phyloP scores from a whole-genome alignment of 2,797 vertebrate species.

The Anguilla marmorata region DNA sequence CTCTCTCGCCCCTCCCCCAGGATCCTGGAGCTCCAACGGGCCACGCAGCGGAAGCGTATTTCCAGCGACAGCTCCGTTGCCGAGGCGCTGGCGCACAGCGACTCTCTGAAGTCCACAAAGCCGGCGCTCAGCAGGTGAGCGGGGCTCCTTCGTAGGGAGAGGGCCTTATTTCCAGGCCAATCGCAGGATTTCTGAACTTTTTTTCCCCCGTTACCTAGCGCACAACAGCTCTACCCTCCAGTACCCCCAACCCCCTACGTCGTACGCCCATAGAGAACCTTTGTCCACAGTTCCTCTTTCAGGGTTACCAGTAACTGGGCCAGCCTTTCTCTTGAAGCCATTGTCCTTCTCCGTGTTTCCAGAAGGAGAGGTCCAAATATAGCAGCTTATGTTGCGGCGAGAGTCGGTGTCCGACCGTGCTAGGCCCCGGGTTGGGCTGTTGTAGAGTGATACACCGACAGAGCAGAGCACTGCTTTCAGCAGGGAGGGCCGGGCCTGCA shows the following conservation, averaged over 20 bases:
- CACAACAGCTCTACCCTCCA: background rate
- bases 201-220: background rate
- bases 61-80: constrained; percentile 60
- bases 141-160: constrained; percentile 26
- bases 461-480: background rate
- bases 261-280: constrained; percentile 7
- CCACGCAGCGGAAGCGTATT: constrained; percentile 52
- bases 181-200: constrained; percentile 8
- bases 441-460: background rate
- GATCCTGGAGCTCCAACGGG: constrained; percentile 45
- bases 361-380: constrained; percentile 20
- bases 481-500: background rate
- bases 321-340: constrained; percentile 26
- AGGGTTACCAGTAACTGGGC: background rate
- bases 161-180: background rate
- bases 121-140: constrained; percentile 57
- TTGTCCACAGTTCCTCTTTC: constrained; percentile 22
- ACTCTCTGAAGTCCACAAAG: constrained; percentile 52
- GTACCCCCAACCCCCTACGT: background rate
- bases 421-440: background rate
- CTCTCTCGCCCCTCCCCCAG: constrained; percentile 30
- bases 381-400: constrained; percentile 10
- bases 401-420: background rate
- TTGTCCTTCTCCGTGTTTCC: constrained; percentile 3
- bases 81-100: constrained; percentile 55